Percentiles rank a stretch among this genome's conserved stretches.
These are phyloP conservation scores for Brienomyrus brachyistius DNA, from an alignment of 2,113 vertebrate species.

Conservation along the genomic window DNA sequence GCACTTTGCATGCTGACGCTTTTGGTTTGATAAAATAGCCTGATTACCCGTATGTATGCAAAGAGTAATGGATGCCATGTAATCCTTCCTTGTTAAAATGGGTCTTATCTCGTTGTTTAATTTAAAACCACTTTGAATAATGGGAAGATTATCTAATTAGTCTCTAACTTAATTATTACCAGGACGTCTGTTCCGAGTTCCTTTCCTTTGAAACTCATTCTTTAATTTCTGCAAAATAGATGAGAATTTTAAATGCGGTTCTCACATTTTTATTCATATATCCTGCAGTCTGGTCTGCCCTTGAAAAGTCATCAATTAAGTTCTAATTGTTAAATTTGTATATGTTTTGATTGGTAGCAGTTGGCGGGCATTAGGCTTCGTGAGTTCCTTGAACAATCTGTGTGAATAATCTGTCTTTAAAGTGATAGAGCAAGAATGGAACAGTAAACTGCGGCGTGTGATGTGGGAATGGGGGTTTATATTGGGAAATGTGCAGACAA, in stretches of 20 bases:
- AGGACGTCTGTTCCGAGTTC: not conserved
- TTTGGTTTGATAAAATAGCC: not conserved
- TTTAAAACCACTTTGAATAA: constrained; percentile 8
- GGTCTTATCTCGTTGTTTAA: constrained; percentile 39
- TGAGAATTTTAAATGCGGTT: not conserved
- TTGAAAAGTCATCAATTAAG: not conserved
- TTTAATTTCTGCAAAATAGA: not conserved
- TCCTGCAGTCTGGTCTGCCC: not conserved
- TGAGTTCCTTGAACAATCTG: not conserved
- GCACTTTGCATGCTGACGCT: not conserved
- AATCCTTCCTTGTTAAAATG: constrained; percentile 23
- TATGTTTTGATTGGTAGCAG: not conserved
- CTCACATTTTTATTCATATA: not conserved
- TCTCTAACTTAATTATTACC: not conserved
- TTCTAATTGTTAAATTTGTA: not conserved
- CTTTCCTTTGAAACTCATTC: not conserved
- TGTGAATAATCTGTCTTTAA: not conserved
- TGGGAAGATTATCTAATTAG: constrained; percentile 14
- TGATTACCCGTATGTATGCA: not conserved
- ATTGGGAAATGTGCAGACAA: not conserved
- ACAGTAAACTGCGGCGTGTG: not conserved
- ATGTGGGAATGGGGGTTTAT: not conserved
- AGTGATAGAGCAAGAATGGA: not conserved
- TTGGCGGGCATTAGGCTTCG: not conserved
- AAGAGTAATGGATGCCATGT: constrained; percentile 40